A percentile compares a stretch with the other conserved stretches of the same genome.
These are phyloP conservation scores for Sebastes kiyomatsui DNA, from an alignment of 2,797 vertebrate genomes.

Conservation along the genomic window DNA sequence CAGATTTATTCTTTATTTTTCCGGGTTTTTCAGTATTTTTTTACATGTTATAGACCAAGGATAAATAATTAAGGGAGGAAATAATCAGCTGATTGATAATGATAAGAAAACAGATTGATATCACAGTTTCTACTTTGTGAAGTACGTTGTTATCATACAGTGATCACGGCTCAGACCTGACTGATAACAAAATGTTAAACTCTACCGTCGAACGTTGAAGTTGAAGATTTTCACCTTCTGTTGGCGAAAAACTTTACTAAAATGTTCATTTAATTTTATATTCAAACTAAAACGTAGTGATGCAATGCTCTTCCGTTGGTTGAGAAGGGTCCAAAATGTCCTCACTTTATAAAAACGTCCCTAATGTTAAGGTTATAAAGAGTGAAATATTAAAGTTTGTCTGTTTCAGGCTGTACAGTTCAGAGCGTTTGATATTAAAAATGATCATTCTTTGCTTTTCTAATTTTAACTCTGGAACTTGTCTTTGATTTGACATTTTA, in stretches of 20 bases:
- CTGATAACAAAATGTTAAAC: not conserved
- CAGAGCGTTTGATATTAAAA: not conserved
- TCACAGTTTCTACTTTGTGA: no score
- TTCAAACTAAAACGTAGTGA: not conserved
- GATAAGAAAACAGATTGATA: no score
- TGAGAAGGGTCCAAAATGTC: no score
- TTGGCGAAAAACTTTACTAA: not conserved
- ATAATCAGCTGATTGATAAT: no score
- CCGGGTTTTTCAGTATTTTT: no score
- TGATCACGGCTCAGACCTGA: not conserved
- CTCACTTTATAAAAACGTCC: no score
- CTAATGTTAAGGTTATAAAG: not conserved
- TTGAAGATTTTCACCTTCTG: not conserved
- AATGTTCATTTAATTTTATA: not conserved
- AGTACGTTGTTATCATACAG: no score
- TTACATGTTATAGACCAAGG: no score
- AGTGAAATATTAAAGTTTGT: no score
- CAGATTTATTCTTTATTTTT: no score
- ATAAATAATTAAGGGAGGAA: no score
- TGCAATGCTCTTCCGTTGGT: not conserved
- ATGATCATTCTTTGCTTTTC: not conserved
- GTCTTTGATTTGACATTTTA: not conserved
- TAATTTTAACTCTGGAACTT: not conserved
- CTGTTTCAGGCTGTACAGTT: not conserved
- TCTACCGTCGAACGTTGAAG: not conserved